Evolutionary conservation across 2,113 vertebrate genomes (phyloP), one percentile per base, ranked within the genome.

Genomic region (Caretta caretta): DNA sequence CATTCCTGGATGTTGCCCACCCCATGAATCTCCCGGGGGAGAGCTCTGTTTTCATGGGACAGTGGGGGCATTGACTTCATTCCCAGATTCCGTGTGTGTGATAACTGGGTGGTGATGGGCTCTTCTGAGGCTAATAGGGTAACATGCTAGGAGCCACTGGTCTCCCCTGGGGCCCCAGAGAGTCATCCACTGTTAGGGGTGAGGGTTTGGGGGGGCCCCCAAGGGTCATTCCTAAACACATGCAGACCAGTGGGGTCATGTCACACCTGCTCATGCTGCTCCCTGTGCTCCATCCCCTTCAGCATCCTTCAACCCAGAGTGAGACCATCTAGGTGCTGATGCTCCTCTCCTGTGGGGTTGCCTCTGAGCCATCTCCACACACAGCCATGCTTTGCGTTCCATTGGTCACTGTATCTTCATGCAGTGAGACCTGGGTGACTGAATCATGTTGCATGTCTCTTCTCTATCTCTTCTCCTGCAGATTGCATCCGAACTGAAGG

Each of bases 401-500:
- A 0, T 0, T 0, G 59, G 31, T 88, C 48, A 38, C 51, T 80
- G 79, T 10, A 4, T 50, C 86, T 59, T 59, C 50, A 59, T 16
- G 4, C 29, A 22, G 50, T 38, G 31, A 51, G 50, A 51, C 31
- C 51, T 57, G 17, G 6, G 16, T 46, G 83, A 24, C 48, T 59
- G 2, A 8, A 84, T 83, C 57, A 53, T 46, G 50, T 20, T 2
- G 19, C 8, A 51, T 56, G 48, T 3, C 35, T 90, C 24, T 59
- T 93, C 84, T 92, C 85, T 62, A 6, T 51, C 79, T 75, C 25
- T 80, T 31, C 14, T 35, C 72, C n/a, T n/a, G 2, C 96, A 99
- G 98, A 98, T 99, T 0, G 98, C 98, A 0, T 98, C 98, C 3
- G 98, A 98, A 91, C 97, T 99, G 89, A 98, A 98, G 83, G 98